Conservation (phyloP, 2,888 invertebrate genomes). For the Ennomos fuscantarius region DNA sequence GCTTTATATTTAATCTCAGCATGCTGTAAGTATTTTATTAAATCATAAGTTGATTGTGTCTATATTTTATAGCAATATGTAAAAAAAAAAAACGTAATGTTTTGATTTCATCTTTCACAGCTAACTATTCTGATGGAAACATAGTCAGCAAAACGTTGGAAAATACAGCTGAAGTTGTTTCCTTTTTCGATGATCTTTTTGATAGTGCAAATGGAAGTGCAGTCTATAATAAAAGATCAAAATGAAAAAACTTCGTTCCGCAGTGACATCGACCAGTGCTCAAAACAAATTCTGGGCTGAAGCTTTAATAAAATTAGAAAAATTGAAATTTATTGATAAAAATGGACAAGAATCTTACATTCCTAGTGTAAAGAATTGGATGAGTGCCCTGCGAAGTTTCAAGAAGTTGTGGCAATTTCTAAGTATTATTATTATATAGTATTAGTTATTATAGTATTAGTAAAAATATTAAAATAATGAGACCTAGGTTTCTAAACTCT, state of each 20-base stretch:
- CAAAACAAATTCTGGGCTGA: conserved; percentile 1
- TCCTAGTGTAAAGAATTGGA: neutral
- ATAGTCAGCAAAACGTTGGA: neutral
- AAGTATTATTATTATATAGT: neutral
- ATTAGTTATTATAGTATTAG: neutral
- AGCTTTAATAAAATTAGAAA: conserved; percentile 1
- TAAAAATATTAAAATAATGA: too few relatives aligned
- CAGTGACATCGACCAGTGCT: neutral
- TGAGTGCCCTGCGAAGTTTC: neutral
- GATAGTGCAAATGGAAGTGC: neutral
- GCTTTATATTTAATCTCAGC: too few relatives aligned
- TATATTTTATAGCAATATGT: too few relatives aligned
- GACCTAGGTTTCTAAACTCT: too few relatives aligned
- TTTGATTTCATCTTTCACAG: neutral
- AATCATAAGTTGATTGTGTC: too few relatives aligned
- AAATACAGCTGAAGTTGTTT: conserved; percentile 1
- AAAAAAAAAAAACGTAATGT: too few relatives aligned
- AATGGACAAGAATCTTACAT: too few relatives aligned
- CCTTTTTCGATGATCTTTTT: neutral
- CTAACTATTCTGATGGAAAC: conserved; percentile 5
- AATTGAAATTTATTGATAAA: too few relatives aligned
- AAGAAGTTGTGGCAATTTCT: neutral
- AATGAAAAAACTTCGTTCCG: neutral
- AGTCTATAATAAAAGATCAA: neutral
- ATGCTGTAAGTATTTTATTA: conserved; percentile 2